Evolutionary conservation across 2,797 vertebrate species (phyloP).

Genomic region (Gobio occitaniae): DNA sequence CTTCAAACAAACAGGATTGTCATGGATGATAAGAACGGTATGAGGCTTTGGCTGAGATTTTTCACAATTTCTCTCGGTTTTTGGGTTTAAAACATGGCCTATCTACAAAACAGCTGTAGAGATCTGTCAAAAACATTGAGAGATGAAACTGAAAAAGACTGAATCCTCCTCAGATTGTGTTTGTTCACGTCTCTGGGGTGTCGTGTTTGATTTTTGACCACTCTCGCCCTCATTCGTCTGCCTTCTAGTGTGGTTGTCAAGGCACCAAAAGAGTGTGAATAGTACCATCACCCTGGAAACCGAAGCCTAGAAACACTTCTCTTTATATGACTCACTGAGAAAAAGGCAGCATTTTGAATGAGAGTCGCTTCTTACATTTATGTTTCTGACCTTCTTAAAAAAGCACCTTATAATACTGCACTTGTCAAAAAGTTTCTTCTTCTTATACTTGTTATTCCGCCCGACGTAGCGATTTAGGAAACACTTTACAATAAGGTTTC

Average conservation of each 20-base stretch:
- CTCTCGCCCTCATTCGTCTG: constrained; percentile 63
- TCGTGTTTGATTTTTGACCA: constrained; percentile 62
- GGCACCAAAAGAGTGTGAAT: constrained; percentile 70
- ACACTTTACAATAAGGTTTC: neutral
- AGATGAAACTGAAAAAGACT: constrained; percentile 19
- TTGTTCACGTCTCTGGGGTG: constrained; percentile 35
- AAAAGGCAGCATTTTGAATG: constrained; percentile 49
- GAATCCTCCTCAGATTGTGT: constrained; percentile 32
- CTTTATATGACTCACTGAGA: constrained; percentile 51
- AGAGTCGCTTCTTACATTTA: constrained; percentile 19
- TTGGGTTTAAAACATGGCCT: neutral
- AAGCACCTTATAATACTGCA: neutral
- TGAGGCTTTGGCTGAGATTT: constrained; percentile 25
- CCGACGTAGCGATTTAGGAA: neutral
- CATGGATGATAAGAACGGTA: constrained; percentile 17
- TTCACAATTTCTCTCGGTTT: neutral
- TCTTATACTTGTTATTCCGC: neutral
- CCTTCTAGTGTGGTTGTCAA: constrained; percentile 69
- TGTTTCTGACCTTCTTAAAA: constrained; percentile 12
- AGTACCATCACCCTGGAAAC: constrained; percentile 74
- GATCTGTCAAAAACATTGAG: constrained; percentile 6
- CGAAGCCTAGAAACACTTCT: constrained; percentile 68
- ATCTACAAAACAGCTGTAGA: constrained; percentile 17
- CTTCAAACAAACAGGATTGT: constrained; percentile 35
- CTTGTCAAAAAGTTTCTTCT: neutral